Evolutionary conservation across 2,888 invertebrate species (phyloP).

Genomic region (Drosophila gaucha): DNA sequence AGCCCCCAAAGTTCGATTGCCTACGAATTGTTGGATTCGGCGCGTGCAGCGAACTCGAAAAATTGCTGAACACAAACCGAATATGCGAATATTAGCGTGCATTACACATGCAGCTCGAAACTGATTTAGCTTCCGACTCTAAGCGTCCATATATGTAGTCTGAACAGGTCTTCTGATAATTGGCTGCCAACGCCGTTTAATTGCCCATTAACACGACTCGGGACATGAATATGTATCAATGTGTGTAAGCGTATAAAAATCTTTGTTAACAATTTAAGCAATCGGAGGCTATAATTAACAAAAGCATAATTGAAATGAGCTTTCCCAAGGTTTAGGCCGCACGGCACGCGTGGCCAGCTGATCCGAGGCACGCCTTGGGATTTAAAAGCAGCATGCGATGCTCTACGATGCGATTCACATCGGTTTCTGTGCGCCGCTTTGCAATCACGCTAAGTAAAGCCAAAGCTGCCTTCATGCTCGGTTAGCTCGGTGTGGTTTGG

Average conservation of each 20-base stretch:
- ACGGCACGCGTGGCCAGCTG: constrained; percentile 63
- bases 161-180: constrained; percentile 50
- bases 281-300: constrained; percentile 65
- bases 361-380: constrained; percentile 59
- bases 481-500: constrained; percentile 54
- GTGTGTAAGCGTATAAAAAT: constrained; percentile 19
- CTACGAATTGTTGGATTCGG: background rate
- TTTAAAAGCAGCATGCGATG: constrained; percentile 35
- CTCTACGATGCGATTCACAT: constrained; percentile 36
- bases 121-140: constrained; percentile 26
- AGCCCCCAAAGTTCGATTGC: constrained; percentile 3
- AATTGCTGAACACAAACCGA: constrained; percentile 9
- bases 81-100: constrained; percentile 8
- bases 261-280: constrained; percentile 74
- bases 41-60: constrained; percentile 17
- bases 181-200: constrained; percentile 60
- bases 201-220: constrained; percentile 71
- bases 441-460: constrained; percentile 77
- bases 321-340: constrained; percentile 56
- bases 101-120: background rate
- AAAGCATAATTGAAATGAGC: constrained; percentile 68
- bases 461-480: constrained; percentile 78
- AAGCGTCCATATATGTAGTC: background rate
- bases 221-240: constrained; percentile 21
- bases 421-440: constrained; percentile 33